Percentiles rank a stretch among this genome's conserved stretches.
Evolutionary conservation across 2,113 vertebrate species (phyloP).

Genomic region (Bothrops jararaca): DNA sequence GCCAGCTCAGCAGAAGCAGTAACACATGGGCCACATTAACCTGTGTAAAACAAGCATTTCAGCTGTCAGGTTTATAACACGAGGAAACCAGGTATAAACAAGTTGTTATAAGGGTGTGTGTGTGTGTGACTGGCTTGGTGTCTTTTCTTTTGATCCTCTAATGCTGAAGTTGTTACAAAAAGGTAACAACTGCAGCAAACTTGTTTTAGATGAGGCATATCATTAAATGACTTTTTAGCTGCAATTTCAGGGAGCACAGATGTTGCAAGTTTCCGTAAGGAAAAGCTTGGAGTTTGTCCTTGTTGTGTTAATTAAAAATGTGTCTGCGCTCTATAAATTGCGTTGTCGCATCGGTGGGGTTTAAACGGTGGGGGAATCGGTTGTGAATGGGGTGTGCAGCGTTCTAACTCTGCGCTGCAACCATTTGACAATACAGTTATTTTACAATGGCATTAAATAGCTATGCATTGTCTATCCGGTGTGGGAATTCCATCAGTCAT

Average conservation of each 20-base stretch:
- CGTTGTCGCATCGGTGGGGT: neutral
- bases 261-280: neutral
- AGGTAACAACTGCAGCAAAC: neutral
- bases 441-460: neutral
- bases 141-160: neutral
- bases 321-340: neutral
- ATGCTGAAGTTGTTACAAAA: neutral
- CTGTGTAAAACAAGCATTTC: neutral
- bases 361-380: neutral
- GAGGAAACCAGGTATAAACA: neutral
- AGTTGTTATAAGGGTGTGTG: neutral
- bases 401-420: neutral
- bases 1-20: neutral
- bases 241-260: neutral
- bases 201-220: neutral
- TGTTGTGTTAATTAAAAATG: neutral
- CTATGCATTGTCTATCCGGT: neutral
- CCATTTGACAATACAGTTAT: neutral
- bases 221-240: neutral
- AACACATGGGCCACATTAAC: constrained; percentile 8
- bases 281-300: neutral
- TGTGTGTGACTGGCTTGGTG: neutral
- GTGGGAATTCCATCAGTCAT: neutral
- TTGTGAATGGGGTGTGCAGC: neutral
- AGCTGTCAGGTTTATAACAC: neutral